Conservation (phyloP, 2,888 invertebrate species). For the Aplocera efformata region DNA sequence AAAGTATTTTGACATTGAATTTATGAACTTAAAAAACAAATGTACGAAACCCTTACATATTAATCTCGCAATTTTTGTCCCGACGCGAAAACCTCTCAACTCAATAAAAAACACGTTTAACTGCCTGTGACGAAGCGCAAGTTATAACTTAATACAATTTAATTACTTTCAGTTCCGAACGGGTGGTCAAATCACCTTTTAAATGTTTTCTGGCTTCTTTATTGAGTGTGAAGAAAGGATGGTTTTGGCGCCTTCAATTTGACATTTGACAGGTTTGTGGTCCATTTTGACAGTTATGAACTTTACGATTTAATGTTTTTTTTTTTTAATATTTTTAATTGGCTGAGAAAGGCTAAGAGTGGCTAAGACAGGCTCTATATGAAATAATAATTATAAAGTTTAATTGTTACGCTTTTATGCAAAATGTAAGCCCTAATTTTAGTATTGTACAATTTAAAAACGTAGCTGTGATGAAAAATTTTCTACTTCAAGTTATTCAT, state of each 20-base stretch:
- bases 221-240: constrained; percentile 65
- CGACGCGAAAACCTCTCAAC: background rate
- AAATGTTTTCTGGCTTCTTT: constrained; percentile 41
- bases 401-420: too few relatives aligned
- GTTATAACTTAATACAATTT: constrained; percentile 62
- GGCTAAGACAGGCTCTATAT: background rate
- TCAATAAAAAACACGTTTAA: constrained; percentile 8
- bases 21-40: too few relatives aligned
- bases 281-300: constrained; percentile 43
- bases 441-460: too few relatives aligned
- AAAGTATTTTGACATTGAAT: too few relatives aligned
- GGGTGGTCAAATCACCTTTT: constrained; percentile 40
- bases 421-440: too few relatives aligned
- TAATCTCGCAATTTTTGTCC: too few relatives aligned
- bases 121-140: constrained; percentile 37
- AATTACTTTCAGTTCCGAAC: constrained; percentile 45
- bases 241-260: constrained; percentile 62
- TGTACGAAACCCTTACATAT: constrained; percentile 11
- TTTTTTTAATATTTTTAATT: constrained; percentile 24
- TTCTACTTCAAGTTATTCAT: too few relatives aligned
- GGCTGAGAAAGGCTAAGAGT: too few relatives aligned
- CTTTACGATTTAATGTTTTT: constrained; percentile 40
- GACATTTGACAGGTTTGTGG: constrained; percentile 41
- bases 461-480: too few relatives aligned
- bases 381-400: too few relatives aligned